Evolutionary conservation across 2,113 vertebrate species (phyloP), one percentile per base, ranked within the genome.

Genomic region (Oreochromis spilurus): DNA sequence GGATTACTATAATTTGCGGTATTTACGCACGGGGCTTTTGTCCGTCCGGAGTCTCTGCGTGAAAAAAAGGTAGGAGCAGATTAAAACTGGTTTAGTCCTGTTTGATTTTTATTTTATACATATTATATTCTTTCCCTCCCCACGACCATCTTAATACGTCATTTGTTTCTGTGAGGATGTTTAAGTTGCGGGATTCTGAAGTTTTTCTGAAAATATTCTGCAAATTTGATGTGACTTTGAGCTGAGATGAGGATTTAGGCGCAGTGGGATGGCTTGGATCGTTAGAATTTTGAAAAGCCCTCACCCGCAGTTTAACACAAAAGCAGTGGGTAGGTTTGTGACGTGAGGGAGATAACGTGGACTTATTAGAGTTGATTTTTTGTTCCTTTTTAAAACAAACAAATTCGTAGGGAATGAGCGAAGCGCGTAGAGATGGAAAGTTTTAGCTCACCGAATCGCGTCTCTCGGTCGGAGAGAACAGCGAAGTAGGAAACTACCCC

Each of bases 361-460:
- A 85, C 40, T 79, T 60, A 31, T 62, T 6, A 21, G 16, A 9
- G 19, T 1, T 52, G 67, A 45, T 29, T 36, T 55, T 5, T 62
- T 65, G 1, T 38, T 65, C 60, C 31, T 38, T 84, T 16, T 67
- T 26, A 4, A 43, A 50, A 55, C 60, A 21, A 16, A 81, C 78
- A 7, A 10, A 31, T 87, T 16, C 2, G 34, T 9, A 78, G 60
- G 5, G 88, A 31, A 57, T 5, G 67, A 65, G 80, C 11, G 77
- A 89, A 65, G 62, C 70, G 84, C 82, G 90, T 6, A 3, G 75
- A 79, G 48, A 85, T 48, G 85, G 83, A 95, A 96, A 96, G 94
- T 96, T 96, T 95, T 85, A 40, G 77, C 60, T 82, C 58, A 54
- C 11, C 9, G 86, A 52, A 34, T 60, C 60, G 72, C 53, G 38